Conservation (phyloP, 1,140 invertebrate species). For the Phortica variegata region DNA sequence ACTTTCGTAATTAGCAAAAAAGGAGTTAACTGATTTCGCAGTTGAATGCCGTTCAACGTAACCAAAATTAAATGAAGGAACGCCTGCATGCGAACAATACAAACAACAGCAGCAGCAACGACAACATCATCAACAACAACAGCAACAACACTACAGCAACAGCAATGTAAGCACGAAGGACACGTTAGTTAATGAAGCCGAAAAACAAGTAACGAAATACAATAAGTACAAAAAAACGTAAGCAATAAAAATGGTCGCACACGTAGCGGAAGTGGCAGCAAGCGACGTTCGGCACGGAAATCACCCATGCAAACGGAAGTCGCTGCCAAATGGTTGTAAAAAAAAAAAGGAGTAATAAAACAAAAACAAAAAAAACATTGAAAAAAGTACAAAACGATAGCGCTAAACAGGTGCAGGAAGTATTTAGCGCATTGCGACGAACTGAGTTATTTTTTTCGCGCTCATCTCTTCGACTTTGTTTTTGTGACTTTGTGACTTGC, state of each 20-base stretch:
- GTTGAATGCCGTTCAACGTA: conserved; percentile 20
- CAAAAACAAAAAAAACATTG: background rate
- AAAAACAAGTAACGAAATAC: no score
- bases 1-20: conserved; percentile 53
- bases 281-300: no score
- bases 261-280: no score
- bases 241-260: no score
- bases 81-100: conserved; percentile 5
- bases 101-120: conserved; percentile 7
- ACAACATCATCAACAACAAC: no score
- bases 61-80: conserved; percentile 38
- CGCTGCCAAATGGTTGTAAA: no score
- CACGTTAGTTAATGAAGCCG: conserved; percentile 36
- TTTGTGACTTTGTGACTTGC: background rate
- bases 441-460: conserved; percentile 10
- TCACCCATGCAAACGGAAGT: no score
- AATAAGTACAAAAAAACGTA: no score
- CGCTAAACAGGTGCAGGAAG: conserved; percentile 28
- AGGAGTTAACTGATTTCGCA: conserved; percentile 50
- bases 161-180: conserved; percentile 19
- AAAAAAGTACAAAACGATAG: conserved; percentile 11
- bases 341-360: background rate
- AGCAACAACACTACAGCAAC: no score
- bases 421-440: conserved; percentile 49
- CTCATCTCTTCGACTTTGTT: conserved; percentile 6